Conservation (phyloP, 2,888 invertebrate genomes). For the Byasa hedistus region DNA sequence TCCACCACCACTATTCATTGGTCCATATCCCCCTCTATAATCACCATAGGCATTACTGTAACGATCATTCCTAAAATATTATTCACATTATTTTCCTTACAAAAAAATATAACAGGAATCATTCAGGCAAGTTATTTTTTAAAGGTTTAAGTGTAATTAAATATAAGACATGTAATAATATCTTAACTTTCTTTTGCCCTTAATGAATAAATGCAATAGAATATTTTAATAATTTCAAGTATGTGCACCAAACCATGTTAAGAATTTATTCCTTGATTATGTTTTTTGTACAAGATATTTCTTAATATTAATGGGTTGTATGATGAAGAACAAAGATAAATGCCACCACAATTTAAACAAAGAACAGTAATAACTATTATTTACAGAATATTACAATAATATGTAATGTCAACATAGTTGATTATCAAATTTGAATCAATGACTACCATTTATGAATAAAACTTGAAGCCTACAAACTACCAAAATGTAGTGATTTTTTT, state of each 20-base stretch:
- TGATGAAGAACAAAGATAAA: too few relatives aligned
- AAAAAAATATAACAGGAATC: background rate
- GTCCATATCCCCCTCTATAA: constrained; percentile 56
- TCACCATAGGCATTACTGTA: constrained; percentile 58
- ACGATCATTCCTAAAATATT: constrained; percentile 44
- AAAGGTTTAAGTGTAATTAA: background rate
- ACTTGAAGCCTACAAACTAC: too few relatives aligned
- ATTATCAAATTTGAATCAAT: too few relatives aligned
- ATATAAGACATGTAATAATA: too few relatives aligned
- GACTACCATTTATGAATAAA: too few relatives aligned
- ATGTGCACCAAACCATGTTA: background rate
- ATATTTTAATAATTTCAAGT: background rate
- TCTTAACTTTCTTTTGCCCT: background rate
- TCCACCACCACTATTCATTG: constrained; percentile 35
- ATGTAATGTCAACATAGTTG: too few relatives aligned
- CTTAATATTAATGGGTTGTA: too few relatives aligned
- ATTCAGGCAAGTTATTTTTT: background rate
- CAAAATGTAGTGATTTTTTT: too few relatives aligned
- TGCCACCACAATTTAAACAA: too few relatives aligned
- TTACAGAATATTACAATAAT: too few relatives aligned
- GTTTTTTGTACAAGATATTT: too few relatives aligned
- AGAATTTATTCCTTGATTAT: background rate
- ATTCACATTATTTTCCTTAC: background rate
- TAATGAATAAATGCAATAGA: background rate
- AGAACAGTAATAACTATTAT: too few relatives aligned